phyloP scores from a whole-genome alignment of 1,140 invertebrate genomes.

The Nasonia longicornis region DNA sequence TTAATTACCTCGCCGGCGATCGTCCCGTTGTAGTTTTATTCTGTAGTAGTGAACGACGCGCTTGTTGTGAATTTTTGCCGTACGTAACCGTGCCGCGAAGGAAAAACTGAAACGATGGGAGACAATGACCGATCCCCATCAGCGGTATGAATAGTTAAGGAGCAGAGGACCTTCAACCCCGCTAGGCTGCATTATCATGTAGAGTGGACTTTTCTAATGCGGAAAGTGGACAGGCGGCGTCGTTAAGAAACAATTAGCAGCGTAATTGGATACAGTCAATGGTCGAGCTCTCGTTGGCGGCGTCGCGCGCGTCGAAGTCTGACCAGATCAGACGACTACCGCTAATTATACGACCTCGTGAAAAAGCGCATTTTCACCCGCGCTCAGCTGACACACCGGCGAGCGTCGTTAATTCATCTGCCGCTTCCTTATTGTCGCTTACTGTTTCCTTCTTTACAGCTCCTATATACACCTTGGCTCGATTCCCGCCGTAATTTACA shows the following conservation, averaged over 20 bases:
- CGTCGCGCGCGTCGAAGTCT: slow-evolving; percentile 8
- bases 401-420: slow-evolving; percentile 12
- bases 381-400: neutral
- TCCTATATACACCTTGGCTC: too few species aligned
- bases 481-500: too few species aligned
- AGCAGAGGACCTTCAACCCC: neutral
- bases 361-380: slow-evolving; percentile 21
- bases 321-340: slow-evolving; percentile 33
- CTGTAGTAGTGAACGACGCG: neutral
- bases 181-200: slow-evolving; percentile 1
- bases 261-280: slow-evolving; percentile 29
- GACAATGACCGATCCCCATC: neutral
- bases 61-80: neutral
- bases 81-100: too few species aligned
- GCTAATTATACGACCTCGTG: slow-evolving; percentile 36
- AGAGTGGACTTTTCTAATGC: slow-evolving; percentile 27
- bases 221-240: slow-evolving; percentile 27
- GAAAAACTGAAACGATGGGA: slow-evolving; percentile 3
- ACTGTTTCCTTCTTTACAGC: neutral
- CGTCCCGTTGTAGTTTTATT: neutral
- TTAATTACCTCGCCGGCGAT: neutral
- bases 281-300: slow-evolving; percentile 7
- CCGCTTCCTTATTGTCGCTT: slow-evolving; percentile 5
- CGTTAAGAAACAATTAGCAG: slow-evolving; percentile 51
- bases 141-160: neutral